A percentile compares a stretch with the other conserved stretches of the same genome.
Conservation (phyloP, 2,797 vertebrate species). For the Pyrocephalus nanus region DNA sequence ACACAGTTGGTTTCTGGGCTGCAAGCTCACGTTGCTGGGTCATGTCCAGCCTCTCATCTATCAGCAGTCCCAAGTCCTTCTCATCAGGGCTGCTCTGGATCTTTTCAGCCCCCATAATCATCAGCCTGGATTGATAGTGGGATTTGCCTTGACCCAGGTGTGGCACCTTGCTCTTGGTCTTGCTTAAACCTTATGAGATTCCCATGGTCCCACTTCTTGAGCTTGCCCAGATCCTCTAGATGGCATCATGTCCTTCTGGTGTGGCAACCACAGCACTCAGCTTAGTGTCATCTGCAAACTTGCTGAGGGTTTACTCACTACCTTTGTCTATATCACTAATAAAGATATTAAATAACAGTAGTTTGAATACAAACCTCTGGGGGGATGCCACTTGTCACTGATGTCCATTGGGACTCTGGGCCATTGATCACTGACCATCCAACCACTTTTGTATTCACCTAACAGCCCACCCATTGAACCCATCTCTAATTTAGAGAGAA, state of each 20-base stretch:
- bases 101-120: background rate
- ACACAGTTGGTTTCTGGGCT: background rate
- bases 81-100: background rate
- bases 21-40: background rate
- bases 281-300: background rate
- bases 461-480: background rate
- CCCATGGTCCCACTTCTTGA: background rate
- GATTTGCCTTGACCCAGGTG: background rate
- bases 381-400: background rate
- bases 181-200: background rate
- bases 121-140: background rate
- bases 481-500: too few species aligned
- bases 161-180: background rate
- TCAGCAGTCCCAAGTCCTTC: background rate
- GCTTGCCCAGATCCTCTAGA: too few species aligned
- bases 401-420: background rate
- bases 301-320: background rate
- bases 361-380: background rate
- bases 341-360: too few species aligned
- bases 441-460: background rate
- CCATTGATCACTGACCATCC: rapidly evolving
- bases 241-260: background rate
- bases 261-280: background rate
- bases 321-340: background rate
- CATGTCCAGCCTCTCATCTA: background rate